phyloP scores from a whole-genome alignment of 2,797 vertebrate species.

The Acomys russatus region DNA sequence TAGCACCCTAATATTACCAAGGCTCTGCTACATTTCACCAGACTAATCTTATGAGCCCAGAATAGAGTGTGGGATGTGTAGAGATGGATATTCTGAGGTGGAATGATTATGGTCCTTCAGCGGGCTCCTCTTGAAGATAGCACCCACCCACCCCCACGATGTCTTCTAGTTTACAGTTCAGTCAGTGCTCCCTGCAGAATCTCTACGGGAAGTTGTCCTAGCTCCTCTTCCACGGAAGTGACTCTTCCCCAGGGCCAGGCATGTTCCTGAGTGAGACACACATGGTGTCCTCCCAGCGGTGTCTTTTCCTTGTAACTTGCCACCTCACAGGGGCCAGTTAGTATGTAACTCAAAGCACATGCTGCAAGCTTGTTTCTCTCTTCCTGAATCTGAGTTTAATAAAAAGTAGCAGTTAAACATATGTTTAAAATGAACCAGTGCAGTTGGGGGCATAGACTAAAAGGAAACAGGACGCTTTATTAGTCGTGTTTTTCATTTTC shows the following conservation, averaged over 20 bases:
- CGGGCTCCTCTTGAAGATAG: background rate
- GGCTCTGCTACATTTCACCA: background rate
- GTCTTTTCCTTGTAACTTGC: constrained; percentile 77
- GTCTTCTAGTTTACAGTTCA: background rate
- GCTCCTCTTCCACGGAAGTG: constrained; percentile 12
- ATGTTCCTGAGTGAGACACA: constrained; percentile 65
- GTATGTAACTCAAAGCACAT: constrained; percentile 81
- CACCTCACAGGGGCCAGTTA: constrained; percentile 78
- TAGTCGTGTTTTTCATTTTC: constrained; percentile 82
- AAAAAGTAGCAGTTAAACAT: constrained; percentile 89
- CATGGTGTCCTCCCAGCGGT: constrained; percentile 59
- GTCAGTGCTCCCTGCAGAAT: background rate
- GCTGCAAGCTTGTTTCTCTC: constrained; percentile 80
- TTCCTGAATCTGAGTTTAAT: constrained; percentile 86
- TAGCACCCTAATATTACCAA: background rate
- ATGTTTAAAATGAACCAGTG: constrained; percentile 85
- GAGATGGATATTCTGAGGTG: background rate
- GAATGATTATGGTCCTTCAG: background rate
- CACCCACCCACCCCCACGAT: background rate
- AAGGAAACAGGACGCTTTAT: constrained; percentile 73
- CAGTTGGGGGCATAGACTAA: constrained; percentile 88
- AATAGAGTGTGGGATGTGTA: background rate
- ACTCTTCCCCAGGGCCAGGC: constrained; percentile 40
- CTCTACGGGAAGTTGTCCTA: background rate
- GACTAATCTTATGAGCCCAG: background rate